Base-by-base conservation (phyloP, 92 coral and sea anemone species). In the Micromussa lordhowensis region DNA sequence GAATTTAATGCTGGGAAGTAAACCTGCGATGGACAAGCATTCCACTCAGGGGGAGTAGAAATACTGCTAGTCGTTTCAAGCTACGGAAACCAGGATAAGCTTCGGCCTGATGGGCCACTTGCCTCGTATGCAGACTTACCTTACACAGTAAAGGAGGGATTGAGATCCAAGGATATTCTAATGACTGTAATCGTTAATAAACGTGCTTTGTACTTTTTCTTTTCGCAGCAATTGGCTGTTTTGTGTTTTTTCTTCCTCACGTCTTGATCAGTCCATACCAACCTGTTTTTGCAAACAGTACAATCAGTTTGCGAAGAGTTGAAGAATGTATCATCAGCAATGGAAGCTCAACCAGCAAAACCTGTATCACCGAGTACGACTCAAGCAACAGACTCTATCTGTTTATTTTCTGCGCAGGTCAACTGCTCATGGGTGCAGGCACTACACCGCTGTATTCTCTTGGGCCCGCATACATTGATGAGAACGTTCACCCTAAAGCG, bases 401-500 rank as follows among this genome's bases (percentile, higher is more conserved):
- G 68, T 24, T 92, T 40, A 71, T 94, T 10, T 95, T 97, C 91
- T 89, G 90, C 18, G 32, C 75, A 22, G 99, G 94, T 4, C 98
- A 96, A 86, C 53, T 97, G 91, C 59, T 94, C 78, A 97, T 97
- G 98, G 99, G 99, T 34, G 95, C 96, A 13, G 99, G 99, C 17
- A 94, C 94, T 19, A 92, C 99, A 0, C 99, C 99, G 83, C 93
- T 94, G 85, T 95, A 89, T 91, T 89, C 96, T 30, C 94, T 97
- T 72, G 96, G 94, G 83, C 97, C 96, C 51, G 98, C 99, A 36
- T 96, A 97, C 91, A 84, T 97, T 58, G 99, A 97, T 83, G 99
- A 97, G 86, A 97, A 97, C 59, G 96, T 97, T 17, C 85, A 87
- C 30, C 98, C 99, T 2, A 94, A 96, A 72, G 77, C 93, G 38